Base-by-base conservation (phyloP, 2,888 invertebrate species). In the Stenoptilia bipunctidactyla region DNA sequence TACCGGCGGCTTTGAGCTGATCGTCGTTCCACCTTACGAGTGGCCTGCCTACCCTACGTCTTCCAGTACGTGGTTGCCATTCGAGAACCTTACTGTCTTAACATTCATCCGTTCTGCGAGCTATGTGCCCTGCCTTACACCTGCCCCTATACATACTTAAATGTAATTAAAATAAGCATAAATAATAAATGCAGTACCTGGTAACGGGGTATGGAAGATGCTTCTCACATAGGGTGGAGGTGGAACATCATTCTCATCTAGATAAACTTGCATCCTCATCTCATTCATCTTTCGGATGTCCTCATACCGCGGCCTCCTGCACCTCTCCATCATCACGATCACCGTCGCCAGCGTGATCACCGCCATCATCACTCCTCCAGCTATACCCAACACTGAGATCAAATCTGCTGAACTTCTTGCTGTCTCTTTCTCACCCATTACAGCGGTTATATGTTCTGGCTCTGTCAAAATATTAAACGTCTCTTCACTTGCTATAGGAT, bases 381-480 rank as follows among this genome's bases (percentile, higher is more conserved):
- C 84, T 52, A 86, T 83, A 54, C 85, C 77, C 52, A 85, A 68
- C 41, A 85, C 79, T 27, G 85, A 84, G 52, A 83, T 61, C 38
- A 85, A 62, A 53, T 80, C 76, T 43, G 80, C 63, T 39, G 83
- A 76, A 0, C 68, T 59, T 41, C 62, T 66, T 15, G 77, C 76
- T 40, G 61, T 64, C 30, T 64, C 76, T 49, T 74, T 83, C 13
- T 82, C 83, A 45, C 65, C 77, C 70, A 83, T 77, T 34, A 85
- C 77, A 39, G 85, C 83, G 10, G 85, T 85, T 45, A 84, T 85
- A 58, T 84, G 85, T 61, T 85, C 85, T 45, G 85, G 85, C 50
- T 85, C 85, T 77, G 85, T 84, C 66, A 84, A 83, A 75, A 85
- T 80, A 76, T 82, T 75, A 74, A 80, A 82, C 48, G 70, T 74